Base-by-base conservation (phyloP, 2,888 invertebrate genomes). In the Serripes groenlandicus region DNA sequence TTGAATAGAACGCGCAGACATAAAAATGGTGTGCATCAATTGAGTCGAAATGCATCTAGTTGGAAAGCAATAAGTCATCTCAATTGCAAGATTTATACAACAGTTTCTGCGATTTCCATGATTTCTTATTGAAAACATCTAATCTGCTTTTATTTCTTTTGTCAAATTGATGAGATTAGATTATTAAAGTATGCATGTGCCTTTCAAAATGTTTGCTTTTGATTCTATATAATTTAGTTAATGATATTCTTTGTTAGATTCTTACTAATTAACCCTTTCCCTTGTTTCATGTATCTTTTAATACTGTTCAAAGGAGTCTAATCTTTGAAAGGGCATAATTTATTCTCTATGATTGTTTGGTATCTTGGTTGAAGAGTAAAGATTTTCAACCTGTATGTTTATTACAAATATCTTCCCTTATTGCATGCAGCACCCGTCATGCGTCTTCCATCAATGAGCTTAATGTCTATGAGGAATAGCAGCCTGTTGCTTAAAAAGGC, bases 121-220 rank as follows among this genome's bases (percentile, higher is more conserved):
- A n/a, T n/a, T n/a, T n/a, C n/a, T n/a, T n/a, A n/a, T n/a, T n/a
- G n/a, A n/a, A n/a, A n/a, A n/a, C n/a, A n/a, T n/a, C n/a, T n/a
- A n/a, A n/a, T n/a, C 9, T 42, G 42, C 18, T 9, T 42, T 42
- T 42, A 18, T 42, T 42, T 18, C 18, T 18, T 42, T 42, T 18
- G 11, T 42, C 42, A 15, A 42, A 42, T 42, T 9, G 18, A 42
- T 42, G 42, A 15, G 18, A 42, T 9, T 42, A 42, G 42, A 42
- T 42, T 42, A 42, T 42, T 18, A 42, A 18, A 42, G 49, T 56
- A 56, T 56, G 56, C 56, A 56, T 56, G 56, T 56, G 56, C 56
- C 56, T 56, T 56, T 56, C 18, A 26, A 56, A 56, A 56, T 56
- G 56, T 42, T 42, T 42, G n/a, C 56, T 23, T 56, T 56, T 11